Evolutionary conservation across 2,113 vertebrate genomes (phyloP).

Genomic region (Ursus arctos): DNA sequence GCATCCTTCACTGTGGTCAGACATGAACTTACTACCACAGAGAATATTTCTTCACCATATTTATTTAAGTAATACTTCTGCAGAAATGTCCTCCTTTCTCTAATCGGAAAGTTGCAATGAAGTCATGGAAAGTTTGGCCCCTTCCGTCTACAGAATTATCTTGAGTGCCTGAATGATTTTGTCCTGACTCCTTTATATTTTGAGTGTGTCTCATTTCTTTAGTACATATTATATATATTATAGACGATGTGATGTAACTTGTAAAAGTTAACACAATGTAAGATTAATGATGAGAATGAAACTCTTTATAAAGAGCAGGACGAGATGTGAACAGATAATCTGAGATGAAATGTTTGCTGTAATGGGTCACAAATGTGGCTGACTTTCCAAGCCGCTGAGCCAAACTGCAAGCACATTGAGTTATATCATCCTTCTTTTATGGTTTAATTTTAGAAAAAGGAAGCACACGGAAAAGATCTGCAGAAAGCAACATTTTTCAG

Average conservation of each 20-base stretch:
- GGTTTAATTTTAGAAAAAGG: slow-evolving; percentile 54
- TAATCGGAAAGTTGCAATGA: background rate
- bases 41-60: background rate
- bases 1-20: background rate
- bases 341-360: background rate
- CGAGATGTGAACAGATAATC: background rate
- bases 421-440: background rate
- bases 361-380: background rate
- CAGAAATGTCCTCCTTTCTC: background rate
- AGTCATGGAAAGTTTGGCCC: background rate
- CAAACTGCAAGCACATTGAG: background rate
- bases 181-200: background rate
- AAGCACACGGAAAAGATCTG: background rate
- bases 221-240: background rate
- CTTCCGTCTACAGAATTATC: background rate
- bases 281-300: slow-evolving; percentile 24
- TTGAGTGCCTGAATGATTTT: background rate
- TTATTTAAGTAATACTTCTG: background rate
- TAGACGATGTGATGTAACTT: background rate
- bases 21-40: background rate
- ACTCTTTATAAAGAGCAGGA: slow-evolving; percentile 8
- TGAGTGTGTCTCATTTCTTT: background rate
- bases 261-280: background rate
- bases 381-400: background rate
- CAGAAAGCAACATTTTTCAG: background rate